Conservation (phyloP, 2,888 invertebrate species). For the Cerceris ruficornis region DNA sequence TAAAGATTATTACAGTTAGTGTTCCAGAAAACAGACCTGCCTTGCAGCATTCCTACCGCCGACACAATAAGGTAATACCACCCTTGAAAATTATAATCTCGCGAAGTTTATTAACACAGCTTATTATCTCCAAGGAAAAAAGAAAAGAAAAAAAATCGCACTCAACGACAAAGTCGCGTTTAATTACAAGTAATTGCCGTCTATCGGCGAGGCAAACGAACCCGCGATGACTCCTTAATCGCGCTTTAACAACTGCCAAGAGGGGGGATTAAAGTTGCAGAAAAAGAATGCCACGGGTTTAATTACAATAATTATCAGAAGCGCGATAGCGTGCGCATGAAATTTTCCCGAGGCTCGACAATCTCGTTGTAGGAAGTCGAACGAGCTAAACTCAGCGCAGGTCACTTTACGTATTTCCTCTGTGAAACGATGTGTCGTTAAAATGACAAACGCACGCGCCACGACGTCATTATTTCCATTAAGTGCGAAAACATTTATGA, state of each 20-base stretch:
- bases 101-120: too few relatives aligned
- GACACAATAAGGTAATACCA: too few relatives aligned
- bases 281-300: constrained; percentile 49
- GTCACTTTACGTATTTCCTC: not conserved
- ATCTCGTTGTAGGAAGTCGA: constrained; percentile 34
- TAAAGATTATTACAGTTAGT: too few relatives aligned
- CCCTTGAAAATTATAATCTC: too few relatives aligned
- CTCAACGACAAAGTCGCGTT: not conserved
- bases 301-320: constrained; percentile 57
- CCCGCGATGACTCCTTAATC: constrained; percentile 34
- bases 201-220: constrained; percentile 14
- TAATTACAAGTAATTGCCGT: constrained; percentile 35
- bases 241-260: constrained; percentile 27
- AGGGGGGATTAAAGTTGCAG: constrained; percentile 23
- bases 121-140: not conserved
- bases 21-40: too few relatives aligned
- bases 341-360: constrained; percentile 46
- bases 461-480: constrained; percentile 6
- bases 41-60: too few relatives aligned
- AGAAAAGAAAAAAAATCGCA: not conserved
- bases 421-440: constrained; percentile 2
- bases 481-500: constrained; percentile 17
- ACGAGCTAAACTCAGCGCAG: not conserved
- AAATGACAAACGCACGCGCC: constrained; percentile 7
- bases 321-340: constrained; percentile 41